Evolutionary conservation across 2,797 vertebrate species (phyloP).

Genomic region (Sphenopsis melanotis): DNA sequence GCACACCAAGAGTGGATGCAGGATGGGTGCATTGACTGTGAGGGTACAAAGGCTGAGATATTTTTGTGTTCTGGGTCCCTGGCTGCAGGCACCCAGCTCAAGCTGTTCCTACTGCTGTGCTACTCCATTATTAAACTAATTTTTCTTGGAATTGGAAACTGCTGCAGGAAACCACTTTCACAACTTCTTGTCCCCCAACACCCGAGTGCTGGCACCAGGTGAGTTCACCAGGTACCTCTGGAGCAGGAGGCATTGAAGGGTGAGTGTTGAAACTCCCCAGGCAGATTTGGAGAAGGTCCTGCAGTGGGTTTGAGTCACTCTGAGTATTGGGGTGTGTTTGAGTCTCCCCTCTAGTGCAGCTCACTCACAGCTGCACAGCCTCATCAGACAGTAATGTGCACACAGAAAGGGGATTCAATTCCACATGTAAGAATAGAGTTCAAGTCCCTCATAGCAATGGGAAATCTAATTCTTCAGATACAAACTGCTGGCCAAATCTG

Average conservation of each 20-base stretch:
- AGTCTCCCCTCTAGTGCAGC: not conserved
- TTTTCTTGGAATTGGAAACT: not conserved
- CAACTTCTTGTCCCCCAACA: not conserved
- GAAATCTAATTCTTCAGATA: not conserved
- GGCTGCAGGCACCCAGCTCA: not conserved
- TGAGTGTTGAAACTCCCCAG: not conserved
- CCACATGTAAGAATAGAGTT: accelerated
- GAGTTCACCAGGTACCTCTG: not conserved
- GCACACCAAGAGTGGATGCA: not conserved
- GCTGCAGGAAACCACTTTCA: not conserved
- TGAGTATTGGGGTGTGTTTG: not conserved
- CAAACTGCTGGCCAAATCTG: not conserved
- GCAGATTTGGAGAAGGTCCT: not conserved
- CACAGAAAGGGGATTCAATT: not conserved
- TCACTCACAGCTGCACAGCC: not conserved
- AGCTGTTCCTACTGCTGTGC: not conserved
- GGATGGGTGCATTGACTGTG: not conserved
- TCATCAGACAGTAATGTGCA: not conserved
- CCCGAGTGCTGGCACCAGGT: accelerated
- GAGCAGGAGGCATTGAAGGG: not conserved
- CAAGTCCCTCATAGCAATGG: not conserved
- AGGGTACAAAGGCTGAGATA: not conserved
- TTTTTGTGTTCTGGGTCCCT: not conserved
- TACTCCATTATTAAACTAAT: not conserved
- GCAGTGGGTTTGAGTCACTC: not conserved